Evolutionary conservation across 2,888 invertebrate genomes (phyloP).

Genomic region (Gisinianus flammeolus): DNA sequence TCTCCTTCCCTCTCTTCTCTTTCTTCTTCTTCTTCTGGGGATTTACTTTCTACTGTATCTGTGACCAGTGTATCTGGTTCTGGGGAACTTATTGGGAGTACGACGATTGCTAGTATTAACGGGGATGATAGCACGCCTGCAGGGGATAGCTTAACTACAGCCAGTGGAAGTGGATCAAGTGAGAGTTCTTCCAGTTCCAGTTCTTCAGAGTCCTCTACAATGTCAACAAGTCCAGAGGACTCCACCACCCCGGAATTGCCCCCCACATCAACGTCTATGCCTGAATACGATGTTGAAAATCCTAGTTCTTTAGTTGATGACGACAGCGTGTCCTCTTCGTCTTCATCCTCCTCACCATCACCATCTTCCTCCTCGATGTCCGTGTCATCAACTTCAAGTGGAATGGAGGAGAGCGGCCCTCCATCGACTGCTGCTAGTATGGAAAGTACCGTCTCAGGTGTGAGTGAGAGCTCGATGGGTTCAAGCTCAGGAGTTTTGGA

Average conservation of each 20-base stretch:
- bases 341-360: not conserved
- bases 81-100: not conserved
- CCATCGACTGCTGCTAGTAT: not conserved
- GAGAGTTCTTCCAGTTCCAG: conserved; percentile 10
- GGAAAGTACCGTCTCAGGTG: not conserved
- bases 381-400: not conserved
- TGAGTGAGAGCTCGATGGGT: not conserved
- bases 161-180: not conserved
- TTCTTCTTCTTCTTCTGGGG: not conserved
- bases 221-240: conserved; percentile 42
- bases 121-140: conserved; percentile 3
- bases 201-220: not conserved
- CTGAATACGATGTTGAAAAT: not conserved
- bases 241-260: conserved; percentile 23
- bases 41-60: not conserved
- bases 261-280: not conserved
- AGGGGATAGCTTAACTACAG: not conserved
- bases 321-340: not conserved
- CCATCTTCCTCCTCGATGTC: not conserved
- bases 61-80: not conserved
- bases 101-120: not conserved
- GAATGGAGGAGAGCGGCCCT: not conserved
- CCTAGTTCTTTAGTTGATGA: not conserved
- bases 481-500: not conserved
- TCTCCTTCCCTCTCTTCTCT: not conserved